Evolutionary conservation across 1,140 invertebrate genomes (phyloP).

Genomic region (Trachymyrmex septentrionalis): DNA sequence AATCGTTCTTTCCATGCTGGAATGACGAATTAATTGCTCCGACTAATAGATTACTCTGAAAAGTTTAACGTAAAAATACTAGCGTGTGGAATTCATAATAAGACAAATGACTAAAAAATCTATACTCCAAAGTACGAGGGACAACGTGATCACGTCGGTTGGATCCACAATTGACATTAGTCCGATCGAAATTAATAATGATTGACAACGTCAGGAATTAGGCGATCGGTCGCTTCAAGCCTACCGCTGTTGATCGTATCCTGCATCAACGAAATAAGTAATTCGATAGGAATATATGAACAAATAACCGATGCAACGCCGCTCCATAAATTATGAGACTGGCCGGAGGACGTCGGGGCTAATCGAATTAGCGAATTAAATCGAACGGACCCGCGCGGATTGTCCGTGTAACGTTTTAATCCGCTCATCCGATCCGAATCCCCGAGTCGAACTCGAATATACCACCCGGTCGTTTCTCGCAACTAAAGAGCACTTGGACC

Average conservation of each 20-base stretch:
- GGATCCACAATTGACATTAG: not conserved
- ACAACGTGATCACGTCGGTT: not conserved
- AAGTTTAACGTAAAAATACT: not conserved
- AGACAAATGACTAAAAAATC: not conserved
- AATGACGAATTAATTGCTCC: not conserved
- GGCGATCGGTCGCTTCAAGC: not conserved
- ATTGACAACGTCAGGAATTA: constrained; percentile 30
- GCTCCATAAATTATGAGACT: constrained; percentile 53
- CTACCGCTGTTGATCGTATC: constrained; percentile 5
- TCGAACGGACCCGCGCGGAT: constrained; percentile 54
- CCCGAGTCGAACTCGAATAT: constrained; percentile 53
- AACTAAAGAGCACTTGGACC: constrained; percentile 53
- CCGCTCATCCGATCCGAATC: constrained; percentile 52
- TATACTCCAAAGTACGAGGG: not conserved
- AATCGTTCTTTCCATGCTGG: too few relatives aligned
- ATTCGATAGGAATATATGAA: constrained; percentile 31
- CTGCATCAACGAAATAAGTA: constrained; percentile 47
- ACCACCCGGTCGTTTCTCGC: constrained; percentile 37
- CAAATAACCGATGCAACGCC: constrained; percentile 19
- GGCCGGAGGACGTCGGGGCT: constrained; percentile 14
- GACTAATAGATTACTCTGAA: not conserved
- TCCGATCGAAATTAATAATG: constrained; percentile 28
- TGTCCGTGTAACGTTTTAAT: constrained; percentile 59
- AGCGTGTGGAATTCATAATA: not conserved
- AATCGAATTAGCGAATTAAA: constrained; percentile 66